These are phyloP conservation scores for Trypoxylus dichotomus DNA, from an alignment of 1,140 invertebrate genomes.

Conservation along the genomic window DNA sequence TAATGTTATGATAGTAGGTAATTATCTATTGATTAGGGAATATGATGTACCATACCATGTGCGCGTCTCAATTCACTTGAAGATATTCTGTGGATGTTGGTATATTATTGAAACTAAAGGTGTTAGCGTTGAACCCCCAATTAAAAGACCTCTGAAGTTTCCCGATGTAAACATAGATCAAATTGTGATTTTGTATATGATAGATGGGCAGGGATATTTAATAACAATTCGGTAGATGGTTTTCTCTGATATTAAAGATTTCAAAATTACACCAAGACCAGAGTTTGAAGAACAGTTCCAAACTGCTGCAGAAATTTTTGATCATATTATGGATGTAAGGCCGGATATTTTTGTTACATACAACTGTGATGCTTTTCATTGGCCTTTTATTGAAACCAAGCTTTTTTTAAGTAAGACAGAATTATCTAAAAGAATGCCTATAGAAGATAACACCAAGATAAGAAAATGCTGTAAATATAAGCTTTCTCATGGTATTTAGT, in stretches of 20 bases:
- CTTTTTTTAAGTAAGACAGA: no score
- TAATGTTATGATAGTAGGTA: background rate
- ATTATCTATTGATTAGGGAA: no score
- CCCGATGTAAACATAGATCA: slow-evolving; percentile 92
- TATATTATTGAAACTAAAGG: slow-evolving; percentile 81
- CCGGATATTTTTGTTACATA: slow-evolving; percentile 98
- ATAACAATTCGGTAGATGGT: slow-evolving; percentile 98
- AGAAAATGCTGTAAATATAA: no score
- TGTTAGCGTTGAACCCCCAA: slow-evolving; percentile 61
- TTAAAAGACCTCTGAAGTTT: slow-evolving; percentile 89
- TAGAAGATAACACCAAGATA: no score
- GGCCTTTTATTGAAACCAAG: slow-evolving; percentile 96
- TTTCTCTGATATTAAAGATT: slow-evolving; percentile 91
- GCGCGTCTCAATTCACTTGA: slow-evolving; percentile 92
- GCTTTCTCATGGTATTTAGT: no score
- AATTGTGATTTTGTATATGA: slow-evolving; percentile 99
- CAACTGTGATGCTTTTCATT: slow-evolving; percentile 99
- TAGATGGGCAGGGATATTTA: slow-evolving; percentile 91
- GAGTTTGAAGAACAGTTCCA: slow-evolving; percentile 94
- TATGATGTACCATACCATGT: slow-evolving; percentile 98
- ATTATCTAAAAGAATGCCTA: no score
- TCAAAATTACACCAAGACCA: slow-evolving; percentile 97
- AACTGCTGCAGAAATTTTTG: slow-evolving; percentile 84
- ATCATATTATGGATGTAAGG: slow-evolving; percentile 92
- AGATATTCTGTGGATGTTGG: slow-evolving; percentile 95